A percentile compares a stretch with the other conserved stretches of the same genome.
These are phyloP conservation scores for Pharmacophagus antenor DNA, from an alignment of 2,888 invertebrate genomes.

Conservation along the genomic window DNA sequence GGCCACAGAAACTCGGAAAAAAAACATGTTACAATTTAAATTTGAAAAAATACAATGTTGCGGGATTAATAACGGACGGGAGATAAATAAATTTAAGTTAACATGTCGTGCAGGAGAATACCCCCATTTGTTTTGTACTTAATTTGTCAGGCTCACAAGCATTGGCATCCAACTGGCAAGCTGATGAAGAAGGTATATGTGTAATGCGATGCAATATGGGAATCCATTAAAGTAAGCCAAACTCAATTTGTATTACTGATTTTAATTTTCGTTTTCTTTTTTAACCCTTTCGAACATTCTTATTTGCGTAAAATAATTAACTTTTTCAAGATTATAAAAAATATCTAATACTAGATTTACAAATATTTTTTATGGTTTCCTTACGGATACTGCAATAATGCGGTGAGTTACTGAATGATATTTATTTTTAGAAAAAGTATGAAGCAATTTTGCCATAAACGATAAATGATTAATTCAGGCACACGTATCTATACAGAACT, in stretches of 20 bases:
- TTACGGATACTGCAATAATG: too few relatives aligned
- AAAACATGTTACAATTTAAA: slow-evolving; percentile 27
- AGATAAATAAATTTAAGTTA: slow-evolving; percentile 6
- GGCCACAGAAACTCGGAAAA: slow-evolving; percentile 18
- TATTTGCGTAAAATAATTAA: background rate
- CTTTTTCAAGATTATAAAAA: too few relatives aligned
- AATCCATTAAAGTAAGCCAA: slow-evolving; percentile 1
- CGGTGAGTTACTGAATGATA: too few relatives aligned
- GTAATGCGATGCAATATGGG: background rate
- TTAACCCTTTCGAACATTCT: background rate
- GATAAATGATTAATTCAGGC: too few relatives aligned
- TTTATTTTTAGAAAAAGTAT: too few relatives aligned
- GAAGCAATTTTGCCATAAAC: too few relatives aligned
- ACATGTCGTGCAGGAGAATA: background rate
- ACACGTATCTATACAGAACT: too few relatives aligned
- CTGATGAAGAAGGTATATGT: background rate
- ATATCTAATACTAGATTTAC: too few relatives aligned
- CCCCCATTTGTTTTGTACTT: slow-evolving; percentile 1
- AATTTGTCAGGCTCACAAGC: background rate
- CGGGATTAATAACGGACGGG: slow-evolving; percentile 11
- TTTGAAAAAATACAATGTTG: slow-evolving; percentile 22
- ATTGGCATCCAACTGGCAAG: background rate
- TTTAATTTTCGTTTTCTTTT: background rate
- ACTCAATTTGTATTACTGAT: background rate
- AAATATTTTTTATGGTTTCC: too few relatives aligned